Evolutionary conservation across 1,140 invertebrate species (phyloP).

Genomic region (Battus philenor): DNA sequence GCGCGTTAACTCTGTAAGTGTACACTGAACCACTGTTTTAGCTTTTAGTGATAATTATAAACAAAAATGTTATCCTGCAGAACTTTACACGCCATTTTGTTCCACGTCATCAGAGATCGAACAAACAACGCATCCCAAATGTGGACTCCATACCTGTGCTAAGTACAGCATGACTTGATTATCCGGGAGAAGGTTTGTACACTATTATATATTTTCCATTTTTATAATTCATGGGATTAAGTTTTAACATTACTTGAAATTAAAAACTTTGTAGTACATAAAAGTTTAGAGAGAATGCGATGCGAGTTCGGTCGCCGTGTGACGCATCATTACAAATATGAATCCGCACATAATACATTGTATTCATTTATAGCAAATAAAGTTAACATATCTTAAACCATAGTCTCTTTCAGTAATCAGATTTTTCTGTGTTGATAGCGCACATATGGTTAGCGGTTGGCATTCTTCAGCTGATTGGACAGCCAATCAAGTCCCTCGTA

Average conservation of each 20-base stretch:
- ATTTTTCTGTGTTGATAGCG: slow-evolving; percentile 53
- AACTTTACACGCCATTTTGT: slow-evolving; percentile 71
- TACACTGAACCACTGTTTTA: slow-evolving; percentile 40
- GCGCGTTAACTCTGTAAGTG: slow-evolving; percentile 51
- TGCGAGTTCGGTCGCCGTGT: slow-evolving; percentile 54
- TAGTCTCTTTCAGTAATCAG: slow-evolving; percentile 73
- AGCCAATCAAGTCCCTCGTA: slow-evolving; percentile 99
- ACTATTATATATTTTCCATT: slow-evolving; percentile 21
- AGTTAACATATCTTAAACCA: slow-evolving; percentile 75
- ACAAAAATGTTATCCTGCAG: slow-evolving; percentile 65
- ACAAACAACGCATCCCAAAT: slow-evolving; percentile 44
- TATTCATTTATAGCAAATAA: slow-evolving; percentile 73
- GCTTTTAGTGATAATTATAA: slow-evolving; percentile 51
- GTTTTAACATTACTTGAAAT: not conserved
- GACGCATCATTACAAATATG: slow-evolving; percentile 63
- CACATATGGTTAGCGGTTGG: slow-evolving; percentile 83
- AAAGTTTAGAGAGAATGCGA: slow-evolving; percentile 34
- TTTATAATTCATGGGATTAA: slow-evolving; percentile 21
- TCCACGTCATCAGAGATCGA: slow-evolving; percentile 63
- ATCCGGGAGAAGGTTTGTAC: slow-evolving; percentile 29
- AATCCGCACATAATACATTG: slow-evolving; percentile 72
- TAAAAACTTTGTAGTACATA: no score
- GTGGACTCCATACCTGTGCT: slow-evolving; percentile 30
- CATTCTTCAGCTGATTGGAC: slow-evolving; percentile 93
- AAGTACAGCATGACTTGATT: slow-evolving; percentile 32